Base-by-base conservation (phyloP, 2,797 vertebrate species). In the Erpetoichthys calabaricus region DNA sequence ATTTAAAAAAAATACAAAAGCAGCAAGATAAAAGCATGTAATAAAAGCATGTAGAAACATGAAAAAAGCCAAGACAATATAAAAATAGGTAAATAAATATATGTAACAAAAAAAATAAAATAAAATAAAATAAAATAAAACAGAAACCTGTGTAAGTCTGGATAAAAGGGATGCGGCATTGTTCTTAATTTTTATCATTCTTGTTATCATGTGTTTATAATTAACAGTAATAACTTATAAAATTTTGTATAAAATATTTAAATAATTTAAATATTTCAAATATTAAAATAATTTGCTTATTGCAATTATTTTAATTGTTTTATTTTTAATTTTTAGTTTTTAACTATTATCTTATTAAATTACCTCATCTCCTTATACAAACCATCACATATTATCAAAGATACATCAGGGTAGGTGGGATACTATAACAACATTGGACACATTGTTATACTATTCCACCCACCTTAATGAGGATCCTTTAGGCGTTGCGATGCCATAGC, bases 401-500 rank as follows among this genome's bases (percentile, higher is more conserved):
- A 92, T 91, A 97, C 94, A 99, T 99, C 96, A 99, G 96, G 96
- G 96, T 97, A 98, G 96, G 94, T 98, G 96, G 96, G 93, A 97
- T 99, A 99, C 94, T 98, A 98, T 99, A 99, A 98, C 94, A 98
- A 99, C 93, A 98, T 97, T 90, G 83, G 85, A 86, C 91, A 99
- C 90, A 99, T 99, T 98, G 96, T 99, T 99, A 99, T 99, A 99
- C 94, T 99, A 99, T 97, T 99, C 96, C 96, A 99, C 96, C 96
- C 96, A 99, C 96, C 96, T 99, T 98, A 98, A 98, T 98, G 94
- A 91, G 84, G 96, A 99, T 94, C 91, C 94, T 91, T 99, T 99
- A 77, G 96, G 96, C 76, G 96, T 99, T 73, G 96, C 96, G 80
- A 99, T 98, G 76, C 96, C 96, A 68, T 99, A 99, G 84, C 96